These are phyloP conservation scores for Colletes collaris DNA, from an alignment of 2,888 invertebrate genomes.

Conservation along the genomic window DNA sequence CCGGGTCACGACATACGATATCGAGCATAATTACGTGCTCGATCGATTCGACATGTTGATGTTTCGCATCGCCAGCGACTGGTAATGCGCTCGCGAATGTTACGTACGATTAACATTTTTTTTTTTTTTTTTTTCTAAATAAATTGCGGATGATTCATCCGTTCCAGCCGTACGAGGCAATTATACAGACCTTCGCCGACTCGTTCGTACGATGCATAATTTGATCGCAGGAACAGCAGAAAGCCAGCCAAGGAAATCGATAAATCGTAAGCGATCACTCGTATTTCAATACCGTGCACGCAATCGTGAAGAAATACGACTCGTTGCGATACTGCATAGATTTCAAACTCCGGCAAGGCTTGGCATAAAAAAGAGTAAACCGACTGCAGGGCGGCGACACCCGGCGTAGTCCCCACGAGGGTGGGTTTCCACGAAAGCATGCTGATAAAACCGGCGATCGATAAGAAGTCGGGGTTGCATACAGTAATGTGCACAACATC, in stretches of 20 bases:
- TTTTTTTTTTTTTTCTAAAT: neutral
- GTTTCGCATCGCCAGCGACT: neutral
- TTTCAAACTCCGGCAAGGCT: neutral
- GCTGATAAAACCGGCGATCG: slow-evolving; percentile 72
- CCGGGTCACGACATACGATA: slow-evolving; percentile 44
- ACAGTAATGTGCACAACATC: slow-evolving; percentile 29
- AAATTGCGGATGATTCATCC: slow-evolving; percentile 38
- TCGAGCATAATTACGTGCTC: slow-evolving; percentile 32
- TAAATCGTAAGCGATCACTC: neutral
- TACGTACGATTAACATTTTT: neutral
- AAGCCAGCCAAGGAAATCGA: neutral
- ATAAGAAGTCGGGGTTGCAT: slow-evolving; percentile 63
- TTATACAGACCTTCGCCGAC: slow-evolving; percentile 23
- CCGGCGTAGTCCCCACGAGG: slow-evolving; percentile 63
- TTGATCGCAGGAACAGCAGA: neutral
- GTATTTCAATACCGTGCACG: neutral
- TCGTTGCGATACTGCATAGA: neutral
- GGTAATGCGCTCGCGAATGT: neutral
- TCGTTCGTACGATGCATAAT: slow-evolving; percentile 18
- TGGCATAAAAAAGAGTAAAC: slow-evolving; percentile 31
- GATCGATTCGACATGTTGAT: slow-evolving; percentile 40
- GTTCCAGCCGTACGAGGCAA: slow-evolving; percentile 5
- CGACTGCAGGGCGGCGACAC: slow-evolving; percentile 63
- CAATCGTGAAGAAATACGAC: neutral
- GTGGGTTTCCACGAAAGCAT: slow-evolving; percentile 64